Base-by-base conservation (phyloP, 2,113 vertebrate genomes). In the Anser cygnoides region DNA sequence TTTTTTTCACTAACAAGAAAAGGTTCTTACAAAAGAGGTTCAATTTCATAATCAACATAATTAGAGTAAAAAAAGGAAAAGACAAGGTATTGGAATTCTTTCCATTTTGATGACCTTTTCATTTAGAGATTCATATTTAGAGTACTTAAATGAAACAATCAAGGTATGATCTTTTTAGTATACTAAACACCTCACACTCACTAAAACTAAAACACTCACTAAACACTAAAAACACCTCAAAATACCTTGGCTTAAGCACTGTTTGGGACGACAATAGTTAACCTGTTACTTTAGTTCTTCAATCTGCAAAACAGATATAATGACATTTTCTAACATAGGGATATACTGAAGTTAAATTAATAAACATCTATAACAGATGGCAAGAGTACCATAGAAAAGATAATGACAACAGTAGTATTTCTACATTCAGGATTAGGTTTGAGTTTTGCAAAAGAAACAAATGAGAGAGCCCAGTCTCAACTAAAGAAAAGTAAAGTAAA, bases 41-140 rank as follows among this genome's bases (percentile, higher is more conserved):
- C 13, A 4, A 25, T 80, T 81, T 84, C 87, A 79, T 78, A 72
- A 68, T 54, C 35, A 20, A 61, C 33, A 55, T 63, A 55, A 68
- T 18, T 41, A 87, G 17, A 49, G 49, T 54, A 76, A 90, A 72
- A 39, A 89, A 83, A 77, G 70, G 5, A 49, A 78, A 93, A 92
- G 13, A 66, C 37, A 72, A 95, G 62, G 52, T 63, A 82, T 6
- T 43, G 49, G 33, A 84, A 81, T 77, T 67, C 26, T 37, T 96
- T 90, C 93, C 67, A 41, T 43, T 74, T 79, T 68, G 33, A 63
- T 44, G 54, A 59, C 13, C 10, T 66, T 49, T 84, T 80, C 11
- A 68, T 74, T 63, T 86, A 72, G 25, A 18, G 58, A 25, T 61
- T 66, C 70, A 13, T 20, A 83, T 21, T 46, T 21, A 49, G 75